Evolutionary conservation across 2,888 invertebrate genomes (phyloP).

Genomic region (Trichogramma evanescens): DNA sequence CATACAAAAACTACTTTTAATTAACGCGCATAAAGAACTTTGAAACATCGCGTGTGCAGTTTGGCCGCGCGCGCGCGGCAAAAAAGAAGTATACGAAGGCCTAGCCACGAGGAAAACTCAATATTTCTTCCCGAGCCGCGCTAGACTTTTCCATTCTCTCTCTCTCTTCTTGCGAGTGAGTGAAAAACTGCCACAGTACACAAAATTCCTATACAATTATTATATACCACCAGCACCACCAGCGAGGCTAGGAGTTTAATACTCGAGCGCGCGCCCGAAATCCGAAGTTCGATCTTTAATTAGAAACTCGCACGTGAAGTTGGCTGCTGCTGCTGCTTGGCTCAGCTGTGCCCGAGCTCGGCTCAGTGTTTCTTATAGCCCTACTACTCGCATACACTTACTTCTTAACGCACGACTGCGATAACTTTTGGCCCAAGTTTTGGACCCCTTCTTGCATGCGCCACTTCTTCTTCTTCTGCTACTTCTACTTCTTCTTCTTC

Average conservation of each 20-base stretch:
- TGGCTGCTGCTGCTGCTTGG: constrained; percentile 2
- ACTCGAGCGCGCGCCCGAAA: constrained; percentile 18
- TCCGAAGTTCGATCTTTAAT: constrained; percentile 43
- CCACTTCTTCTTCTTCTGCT: constrained; percentile 3
- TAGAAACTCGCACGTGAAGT: constrained; percentile 34
- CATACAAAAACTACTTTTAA: no score
- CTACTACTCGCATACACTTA: constrained; percentile 3
- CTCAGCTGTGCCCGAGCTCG: constrained; percentile 8
- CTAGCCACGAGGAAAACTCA: no score
- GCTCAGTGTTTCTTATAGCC: constrained; percentile 1
- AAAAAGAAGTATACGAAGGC: no score
- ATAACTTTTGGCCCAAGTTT: no score
- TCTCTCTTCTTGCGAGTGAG: no score
- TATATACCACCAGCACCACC: no score
- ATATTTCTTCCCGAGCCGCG: no score
- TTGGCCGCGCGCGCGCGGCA: constrained; percentile 19
- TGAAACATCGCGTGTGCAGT: neutral
- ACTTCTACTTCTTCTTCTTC: constrained; percentile 22
- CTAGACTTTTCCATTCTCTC: no score
- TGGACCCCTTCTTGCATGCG: no score
- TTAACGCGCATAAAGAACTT: constrained; percentile 14
- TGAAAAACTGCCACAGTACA: no score
- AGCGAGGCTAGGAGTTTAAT: no score
- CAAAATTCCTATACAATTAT: no score
- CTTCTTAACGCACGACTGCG: neutral